Conservation (phyloP, 2,797 vertebrate genomes). For the Carapus acus region DNA sequence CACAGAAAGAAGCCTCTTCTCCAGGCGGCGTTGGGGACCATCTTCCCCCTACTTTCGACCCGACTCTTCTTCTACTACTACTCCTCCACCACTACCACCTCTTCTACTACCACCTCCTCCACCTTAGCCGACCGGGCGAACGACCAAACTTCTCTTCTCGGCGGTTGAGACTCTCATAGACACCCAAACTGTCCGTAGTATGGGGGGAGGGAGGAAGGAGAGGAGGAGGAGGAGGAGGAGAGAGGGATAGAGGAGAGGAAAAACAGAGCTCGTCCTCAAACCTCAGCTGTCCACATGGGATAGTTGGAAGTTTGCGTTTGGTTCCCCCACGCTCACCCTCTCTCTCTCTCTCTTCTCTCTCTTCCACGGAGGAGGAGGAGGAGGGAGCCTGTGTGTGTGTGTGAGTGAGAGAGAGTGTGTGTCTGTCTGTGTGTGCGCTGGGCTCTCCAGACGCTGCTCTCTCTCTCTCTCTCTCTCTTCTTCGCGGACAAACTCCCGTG, state of each 20-base stretch:
- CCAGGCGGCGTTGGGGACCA: conserved; percentile 79
- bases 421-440: conserved; percentile 40
- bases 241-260: conserved; percentile 37
- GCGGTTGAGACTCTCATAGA: conserved; percentile 70
- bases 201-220: conserved; percentile 9
- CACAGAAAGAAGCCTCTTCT: conserved; percentile 74
- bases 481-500: conserved; percentile 61
- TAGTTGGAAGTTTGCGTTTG: conserved; percentile 66
- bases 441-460: conserved; percentile 60
- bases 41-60: conserved; percentile 71
- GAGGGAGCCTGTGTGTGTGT: conserved; percentile 52
- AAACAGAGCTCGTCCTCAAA: conserved; percentile 53
- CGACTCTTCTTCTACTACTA: conserved; percentile 61
- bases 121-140: conserved; percentile 66
- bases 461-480: conserved; percentile 53
- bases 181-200: conserved; percentile 57
- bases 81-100: too few species aligned
- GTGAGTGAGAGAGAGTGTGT: conserved; percentile 46
- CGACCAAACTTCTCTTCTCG: conserved; percentile 75
- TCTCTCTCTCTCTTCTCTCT: conserved; percentile 20
- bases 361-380: conserved; percentile 60
- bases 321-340: conserved; percentile 37
- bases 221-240: conserved; percentile 24
- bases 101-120: too few species aligned
- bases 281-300: conserved; percentile 70